Conservation (phyloP, 2,113 vertebrate genomes). For the Excalfactoria chinensis region DNA sequence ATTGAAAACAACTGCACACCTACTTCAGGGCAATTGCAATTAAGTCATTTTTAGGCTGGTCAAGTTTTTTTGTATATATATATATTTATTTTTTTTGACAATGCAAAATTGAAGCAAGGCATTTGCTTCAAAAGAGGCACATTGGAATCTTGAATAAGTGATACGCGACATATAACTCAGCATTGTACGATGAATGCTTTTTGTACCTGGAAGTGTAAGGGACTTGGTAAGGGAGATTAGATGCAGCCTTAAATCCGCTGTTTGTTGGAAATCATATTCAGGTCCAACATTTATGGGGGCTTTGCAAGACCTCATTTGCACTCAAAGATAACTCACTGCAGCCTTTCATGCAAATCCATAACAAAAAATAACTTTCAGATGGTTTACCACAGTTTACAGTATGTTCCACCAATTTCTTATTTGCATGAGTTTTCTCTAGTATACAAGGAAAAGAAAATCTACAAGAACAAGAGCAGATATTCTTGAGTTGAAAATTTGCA, state of each 20-base stretch:
- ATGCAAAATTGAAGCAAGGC: background rate
- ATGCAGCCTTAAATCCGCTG: background rate
- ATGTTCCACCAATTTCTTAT: background rate
- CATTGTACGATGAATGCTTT: background rate
- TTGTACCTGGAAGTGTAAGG: background rate
- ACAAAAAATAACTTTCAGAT: background rate
- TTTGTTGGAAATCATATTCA: background rate
- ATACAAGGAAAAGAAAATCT: background rate
- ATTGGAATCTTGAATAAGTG: background rate
- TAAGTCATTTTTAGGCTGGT: background rate
- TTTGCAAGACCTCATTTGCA: background rate
- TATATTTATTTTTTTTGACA: background rate
- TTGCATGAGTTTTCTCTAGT: background rate
- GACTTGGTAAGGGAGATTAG: background rate
- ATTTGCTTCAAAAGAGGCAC: background rate
- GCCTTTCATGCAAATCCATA: background rate
- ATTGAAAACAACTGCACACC: conserved; percentile 31
- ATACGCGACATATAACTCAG: background rate
- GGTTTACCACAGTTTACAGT: background rate
- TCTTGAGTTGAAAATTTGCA: background rate
- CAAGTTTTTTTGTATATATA: background rate
- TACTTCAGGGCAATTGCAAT: conserved; percentile 41
- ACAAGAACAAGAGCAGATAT: background rate
- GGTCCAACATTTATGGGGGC: background rate
- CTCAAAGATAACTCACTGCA: background rate